These are phyloP conservation scores for Urosaurus nigricauda DNA, from an alignment of 2,797 vertebrate genomes.

Conservation along the genomic window DNA sequence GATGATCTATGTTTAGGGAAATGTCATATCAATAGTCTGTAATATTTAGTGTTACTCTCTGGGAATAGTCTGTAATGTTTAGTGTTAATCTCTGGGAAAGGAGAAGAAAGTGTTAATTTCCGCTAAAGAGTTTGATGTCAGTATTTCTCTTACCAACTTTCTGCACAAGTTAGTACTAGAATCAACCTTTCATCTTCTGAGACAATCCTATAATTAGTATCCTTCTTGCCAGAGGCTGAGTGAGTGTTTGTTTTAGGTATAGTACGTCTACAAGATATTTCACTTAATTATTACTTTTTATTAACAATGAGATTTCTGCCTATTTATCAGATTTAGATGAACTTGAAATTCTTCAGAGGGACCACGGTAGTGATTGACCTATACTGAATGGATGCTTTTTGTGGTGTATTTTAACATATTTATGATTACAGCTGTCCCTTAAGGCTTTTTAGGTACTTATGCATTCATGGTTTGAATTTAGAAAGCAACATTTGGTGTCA, in stretches of 20 bases:
- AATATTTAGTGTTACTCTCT: constrained; percentile 48
- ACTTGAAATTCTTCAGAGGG: constrained; percentile 72
- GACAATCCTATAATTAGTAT: constrained; percentile 78
- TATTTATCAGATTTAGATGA: constrained; percentile 76
- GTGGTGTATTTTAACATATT: constrained; percentile 27
- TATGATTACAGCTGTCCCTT: constrained; percentile 57
- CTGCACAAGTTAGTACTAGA: constrained; percentile 72
- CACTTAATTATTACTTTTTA: constrained; percentile 78
- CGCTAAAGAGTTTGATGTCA: constrained; percentile 53
- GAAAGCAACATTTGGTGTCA: constrained; percentile 17
- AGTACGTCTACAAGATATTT: constrained; percentile 77
- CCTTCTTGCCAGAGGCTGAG: constrained; percentile 73
- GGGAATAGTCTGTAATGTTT: too few species aligned
- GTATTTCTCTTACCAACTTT: constrained; percentile 66
- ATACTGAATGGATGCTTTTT: constrained; percentile 62
- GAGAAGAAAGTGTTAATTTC: constrained; percentile 55
- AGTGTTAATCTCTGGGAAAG: constrained; percentile 46
- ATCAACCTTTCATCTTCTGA: constrained; percentile 76
- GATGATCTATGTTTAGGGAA: background rate
- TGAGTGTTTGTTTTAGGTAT: constrained; percentile 77
- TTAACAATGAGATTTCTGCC: constrained; percentile 72
- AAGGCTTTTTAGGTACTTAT: constrained; percentile 25
- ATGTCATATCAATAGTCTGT: constrained; percentile 8
- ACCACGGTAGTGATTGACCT: constrained; percentile 68
- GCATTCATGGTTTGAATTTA: background rate